Base-by-base conservation (phyloP, 2,888 invertebrate species). In the Cosmia trapezina region DNA sequence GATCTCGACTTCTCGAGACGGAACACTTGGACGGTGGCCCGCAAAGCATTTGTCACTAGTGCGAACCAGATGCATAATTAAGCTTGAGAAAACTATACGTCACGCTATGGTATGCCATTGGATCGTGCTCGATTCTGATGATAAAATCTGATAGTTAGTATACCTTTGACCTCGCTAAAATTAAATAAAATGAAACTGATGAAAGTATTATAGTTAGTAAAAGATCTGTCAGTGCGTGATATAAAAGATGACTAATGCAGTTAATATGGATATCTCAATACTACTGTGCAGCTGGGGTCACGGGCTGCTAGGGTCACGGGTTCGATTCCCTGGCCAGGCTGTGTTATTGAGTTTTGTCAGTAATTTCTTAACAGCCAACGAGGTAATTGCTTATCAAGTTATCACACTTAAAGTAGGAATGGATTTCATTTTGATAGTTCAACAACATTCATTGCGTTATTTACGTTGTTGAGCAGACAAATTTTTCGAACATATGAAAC, bases 11-110 rank as follows among this genome's bases (percentile, higher is more conserved):
- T 62, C 56, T 57, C 28, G 80, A 93, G 90, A 89, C 93, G 92
- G 93, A 93, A 93, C 91, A 76, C 74, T 80, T 83, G 82, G 80
- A 72, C 78, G 73, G 70, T 75, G 63, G 76, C 59, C 66, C 64
- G 72, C 59, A 41, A 65, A 74, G 72, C 76, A 75, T 81, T 88
- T 85, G 80, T 74, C 72, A 81, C 80, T 82, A 11, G 67, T 68
- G 17, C 78, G 78, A 59, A 81, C 86, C 79, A 86, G 61, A 81
- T 86, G 77, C 81, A 86, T 88, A 87, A 69, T 70, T 83, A 68
- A 75, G 69, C 75, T 53, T 80, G 75, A 74, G 76, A 76, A 76
- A 64, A 76, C 43, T 53, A 59, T 54, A 76, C 76, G 56, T 81
- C 76, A 77, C 67, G 61, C 43, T 63, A 17, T 47, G 51, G 62